Evolutionary conservation across 2,888 invertebrate species (phyloP), one percentile per base, ranked within the genome.

Genomic region (Caenorhabditis sinica): DNA sequence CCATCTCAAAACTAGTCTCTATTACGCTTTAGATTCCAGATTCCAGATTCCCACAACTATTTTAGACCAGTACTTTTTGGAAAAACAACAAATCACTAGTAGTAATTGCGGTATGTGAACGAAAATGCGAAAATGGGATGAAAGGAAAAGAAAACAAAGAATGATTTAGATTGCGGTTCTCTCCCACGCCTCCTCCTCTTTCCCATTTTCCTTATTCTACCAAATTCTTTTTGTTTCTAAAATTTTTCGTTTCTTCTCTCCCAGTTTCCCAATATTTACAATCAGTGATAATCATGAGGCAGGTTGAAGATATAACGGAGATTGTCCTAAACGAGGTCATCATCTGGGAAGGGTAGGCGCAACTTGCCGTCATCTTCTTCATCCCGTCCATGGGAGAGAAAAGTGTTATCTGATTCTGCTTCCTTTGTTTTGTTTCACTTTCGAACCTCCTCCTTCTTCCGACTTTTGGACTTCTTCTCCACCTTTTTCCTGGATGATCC

Each of bases 291-390:
- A 66, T 45, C 65, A 76, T 56, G 58, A 43, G 65, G 23, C 72
- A 30, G 66, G 49, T 2, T 20, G 33, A 2, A 33, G 53, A 69
- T 75, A 43, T 28, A 68, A 76, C 75, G 75, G 58, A 76, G 61
- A 63, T 25, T 43, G 80, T 60, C 60, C 80, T 80, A 80, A 80
- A 80, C 80, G 80, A 80, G 80, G 80, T 80, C 80, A 80, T 80
- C 80, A 80, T 80, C 80, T 80, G 80, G 72, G 63, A 20, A 11
- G 72, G 45, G 65, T 36, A 66, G 72, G 80, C 80, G 80, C 65
- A 72, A 72, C 63, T 65, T 79, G 56, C 53, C 40, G 3, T 51
- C 58, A 17, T 63, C 65, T 33, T 53, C 45, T 20, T 49, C 20
- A 20, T 49, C 68, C 68, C 53, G 45, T 76, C 63, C 53, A n/a